Conservation (phyloP, 1,140 invertebrate species). For the Habropoda laboriosa region DNA sequence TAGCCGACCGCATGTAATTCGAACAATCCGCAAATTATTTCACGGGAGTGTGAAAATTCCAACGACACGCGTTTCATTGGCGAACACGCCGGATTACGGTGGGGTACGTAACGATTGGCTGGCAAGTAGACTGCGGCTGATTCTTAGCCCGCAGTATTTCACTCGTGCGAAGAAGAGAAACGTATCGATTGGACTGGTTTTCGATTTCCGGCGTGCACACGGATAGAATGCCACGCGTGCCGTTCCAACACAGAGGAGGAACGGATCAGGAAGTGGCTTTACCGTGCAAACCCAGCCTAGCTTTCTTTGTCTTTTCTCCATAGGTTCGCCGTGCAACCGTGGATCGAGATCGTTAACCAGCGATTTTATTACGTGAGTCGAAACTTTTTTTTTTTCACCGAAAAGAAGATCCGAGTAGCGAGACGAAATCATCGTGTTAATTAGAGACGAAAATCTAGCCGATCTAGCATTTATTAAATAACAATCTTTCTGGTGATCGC, state of each 20-base stretch:
- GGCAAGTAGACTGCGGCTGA: constrained; percentile 7
- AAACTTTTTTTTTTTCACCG: background rate
- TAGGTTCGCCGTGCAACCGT: background rate
- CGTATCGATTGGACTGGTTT: constrained; percentile 10
- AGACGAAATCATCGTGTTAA: background rate
- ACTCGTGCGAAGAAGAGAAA: background rate
- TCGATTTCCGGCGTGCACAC: background rate
- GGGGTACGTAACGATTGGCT: background rate
- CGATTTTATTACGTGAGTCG: background rate
- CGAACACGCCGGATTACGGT: background rate
- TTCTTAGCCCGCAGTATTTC: constrained; percentile 2
- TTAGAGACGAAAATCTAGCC: background rate
- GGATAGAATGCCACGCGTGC: background rate
- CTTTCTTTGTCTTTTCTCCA: background rate
- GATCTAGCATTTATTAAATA: background rate
- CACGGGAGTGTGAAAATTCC: too few relatives aligned
- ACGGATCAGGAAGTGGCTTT: background rate
- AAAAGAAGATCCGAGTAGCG: background rate
- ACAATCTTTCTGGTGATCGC: too few relatives aligned
- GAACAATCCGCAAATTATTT: too few relatives aligned
- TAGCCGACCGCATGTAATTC: too few relatives aligned
- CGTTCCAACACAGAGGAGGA: background rate
- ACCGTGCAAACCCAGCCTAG: background rate
- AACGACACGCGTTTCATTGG: background rate
- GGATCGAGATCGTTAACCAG: background rate